phyloP scores from a whole-genome alignment of 2,113 vertebrate species.

The Sialia sialis region DNA sequence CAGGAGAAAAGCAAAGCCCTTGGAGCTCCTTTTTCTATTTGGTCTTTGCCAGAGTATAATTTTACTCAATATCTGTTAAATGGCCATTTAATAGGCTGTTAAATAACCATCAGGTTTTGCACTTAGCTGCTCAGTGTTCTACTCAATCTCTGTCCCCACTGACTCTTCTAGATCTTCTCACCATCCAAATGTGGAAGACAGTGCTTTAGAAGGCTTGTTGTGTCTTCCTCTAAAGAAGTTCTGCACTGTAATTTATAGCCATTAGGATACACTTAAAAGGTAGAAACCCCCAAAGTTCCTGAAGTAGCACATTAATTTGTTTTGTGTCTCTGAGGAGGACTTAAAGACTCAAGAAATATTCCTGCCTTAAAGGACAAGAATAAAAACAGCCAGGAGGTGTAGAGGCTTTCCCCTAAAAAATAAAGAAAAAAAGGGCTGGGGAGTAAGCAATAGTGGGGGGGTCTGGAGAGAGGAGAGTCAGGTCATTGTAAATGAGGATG shows the following conservation, averaged over 20 bases:
- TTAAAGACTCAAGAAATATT: background rate
- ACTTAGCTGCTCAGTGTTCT: background rate
- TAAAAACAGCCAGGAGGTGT: background rate
- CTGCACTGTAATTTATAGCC: background rate
- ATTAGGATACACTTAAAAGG: background rate
- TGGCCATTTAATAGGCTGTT: background rate
- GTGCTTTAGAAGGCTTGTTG: background rate
- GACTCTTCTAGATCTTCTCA: background rate
- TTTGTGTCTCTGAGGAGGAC: background rate
- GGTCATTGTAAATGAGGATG: background rate
- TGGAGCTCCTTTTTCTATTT: background rate
- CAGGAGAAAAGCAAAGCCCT: background rate
- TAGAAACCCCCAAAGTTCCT: background rate
- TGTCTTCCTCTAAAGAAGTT: background rate
- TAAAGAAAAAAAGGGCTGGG: rapidly evolving
- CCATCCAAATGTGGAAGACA: background rate
- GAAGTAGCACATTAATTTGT: background rate
- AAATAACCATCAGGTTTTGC: background rate
- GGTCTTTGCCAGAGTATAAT: background rate
- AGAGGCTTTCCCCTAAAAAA: background rate
- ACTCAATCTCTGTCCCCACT: background rate
- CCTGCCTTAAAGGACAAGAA: background rate
- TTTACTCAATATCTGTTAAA: background rate
- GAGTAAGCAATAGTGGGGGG: background rate
- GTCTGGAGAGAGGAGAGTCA: background rate